Evolutionary conservation across 2,888 invertebrate genomes (phyloP).

Genomic region (Heliconius charithonia): DNA sequence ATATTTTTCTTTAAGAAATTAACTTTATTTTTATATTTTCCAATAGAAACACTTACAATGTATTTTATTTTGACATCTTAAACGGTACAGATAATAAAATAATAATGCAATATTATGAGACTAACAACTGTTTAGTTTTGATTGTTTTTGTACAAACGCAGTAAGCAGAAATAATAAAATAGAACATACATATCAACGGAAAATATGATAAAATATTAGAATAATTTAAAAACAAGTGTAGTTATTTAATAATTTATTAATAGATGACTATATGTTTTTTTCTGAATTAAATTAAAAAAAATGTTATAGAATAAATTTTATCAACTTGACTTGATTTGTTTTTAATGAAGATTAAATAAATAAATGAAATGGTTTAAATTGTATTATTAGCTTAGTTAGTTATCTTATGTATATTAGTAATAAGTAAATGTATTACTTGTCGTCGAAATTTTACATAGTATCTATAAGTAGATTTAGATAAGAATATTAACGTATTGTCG

Average conservation of each 20-base stretch:
- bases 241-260: background rate
- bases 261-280: background rate
- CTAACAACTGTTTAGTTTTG: background rate
- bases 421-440: slow-evolving; percentile 26
- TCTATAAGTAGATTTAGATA: background rate
- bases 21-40: too few relatives aligned
- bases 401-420: background rate
- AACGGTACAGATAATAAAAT: background rate
- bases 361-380: background rate
- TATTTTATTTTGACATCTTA: background rate
- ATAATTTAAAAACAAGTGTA: background rate
- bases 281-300: background rate
- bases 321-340: background rate
- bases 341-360: too few relatives aligned
- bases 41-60: too few relatives aligned
- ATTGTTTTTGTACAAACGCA: background rate
- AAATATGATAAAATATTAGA: background rate
- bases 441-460: background rate
- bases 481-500: slow-evolving; percentile 19
- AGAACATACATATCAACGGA: background rate
- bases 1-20: too few relatives aligned
- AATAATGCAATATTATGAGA: background rate
- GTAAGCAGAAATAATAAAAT: background rate
- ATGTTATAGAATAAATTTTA: background rate
- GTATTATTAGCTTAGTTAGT: background rate